Conservation (phyloP, 2,113 vertebrate genomes). For the Abramis brama region DNA sequence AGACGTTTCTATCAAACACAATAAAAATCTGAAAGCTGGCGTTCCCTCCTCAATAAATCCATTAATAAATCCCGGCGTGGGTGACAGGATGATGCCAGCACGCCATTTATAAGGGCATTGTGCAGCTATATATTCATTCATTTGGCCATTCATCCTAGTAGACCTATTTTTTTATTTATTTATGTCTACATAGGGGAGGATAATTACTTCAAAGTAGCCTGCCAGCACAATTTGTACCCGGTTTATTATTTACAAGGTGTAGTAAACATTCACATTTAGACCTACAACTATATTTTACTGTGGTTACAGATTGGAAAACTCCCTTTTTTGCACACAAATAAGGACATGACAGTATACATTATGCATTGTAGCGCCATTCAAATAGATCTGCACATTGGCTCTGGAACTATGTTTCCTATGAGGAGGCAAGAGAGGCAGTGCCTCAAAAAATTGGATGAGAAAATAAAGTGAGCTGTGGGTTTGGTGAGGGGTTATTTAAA, state of each 20-base stretch:
- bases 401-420: too few relatives aligned
- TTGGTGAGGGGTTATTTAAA: too few relatives aligned
- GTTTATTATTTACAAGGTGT: slow-evolving; percentile 56
- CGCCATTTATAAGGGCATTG: slow-evolving; percentile 45
- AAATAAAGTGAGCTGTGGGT: too few relatives aligned
- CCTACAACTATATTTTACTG: background rate
- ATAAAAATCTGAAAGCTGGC: slow-evolving; percentile 51
- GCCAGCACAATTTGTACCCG: slow-evolving; percentile 54
- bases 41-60: slow-evolving; percentile 48
- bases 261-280: slow-evolving; percentile 52
- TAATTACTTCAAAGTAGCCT: slow-evolving; percentile 60
- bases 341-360: background rate
- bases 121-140: slow-evolving; percentile 49
- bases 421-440: too few relatives aligned
- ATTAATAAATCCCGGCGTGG: slow-evolving; percentile 54
- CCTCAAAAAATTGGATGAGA: too few relatives aligned
- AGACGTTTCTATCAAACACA: slow-evolving; percentile 48
- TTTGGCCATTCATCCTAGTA: slow-evolving; percentile 48
- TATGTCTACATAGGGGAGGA: slow-evolving; percentile 39
- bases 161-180: slow-evolving; percentile 53
- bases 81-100: slow-evolving; percentile 47
- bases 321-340: background rate
- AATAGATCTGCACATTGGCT: background rate
- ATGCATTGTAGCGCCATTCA: background rate
- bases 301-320: background rate